Conservation (phyloP, 2,888 invertebrate species). For the Cerceris rybyensis region DNA sequence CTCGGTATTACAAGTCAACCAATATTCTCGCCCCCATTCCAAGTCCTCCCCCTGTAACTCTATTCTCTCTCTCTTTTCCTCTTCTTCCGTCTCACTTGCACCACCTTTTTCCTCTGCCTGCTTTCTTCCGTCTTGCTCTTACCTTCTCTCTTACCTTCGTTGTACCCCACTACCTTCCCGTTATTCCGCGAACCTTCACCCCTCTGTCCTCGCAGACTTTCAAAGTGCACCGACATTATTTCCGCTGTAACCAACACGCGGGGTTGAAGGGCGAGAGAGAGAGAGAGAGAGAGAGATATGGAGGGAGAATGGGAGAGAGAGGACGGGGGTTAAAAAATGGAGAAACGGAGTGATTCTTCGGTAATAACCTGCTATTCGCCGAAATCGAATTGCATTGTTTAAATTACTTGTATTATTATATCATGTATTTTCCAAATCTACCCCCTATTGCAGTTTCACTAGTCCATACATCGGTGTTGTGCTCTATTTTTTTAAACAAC, state of each 20-base stretch:
- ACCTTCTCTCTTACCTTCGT: slow-evolving; percentile 46
- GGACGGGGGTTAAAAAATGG: too few relatives aligned
- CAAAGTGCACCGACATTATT: slow-evolving; percentile 76
- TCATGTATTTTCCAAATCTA: background rate
- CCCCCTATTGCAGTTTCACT: background rate
- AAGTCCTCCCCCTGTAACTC: slow-evolving; percentile 29
- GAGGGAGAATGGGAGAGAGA: slow-evolving; percentile 12
- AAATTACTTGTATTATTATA: background rate
- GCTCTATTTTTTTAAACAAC: too few relatives aligned
- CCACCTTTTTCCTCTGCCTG: slow-evolving; percentile 1
- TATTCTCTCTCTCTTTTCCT: slow-evolving; percentile 20
- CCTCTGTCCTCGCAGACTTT: slow-evolving; percentile 52
- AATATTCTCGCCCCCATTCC: slow-evolving; percentile 78
- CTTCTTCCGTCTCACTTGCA: slow-evolving; percentile 6
- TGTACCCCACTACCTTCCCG: slow-evolving; percentile 27
- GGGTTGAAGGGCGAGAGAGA: slow-evolving; percentile 10
- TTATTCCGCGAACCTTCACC: slow-evolving; percentile 39
- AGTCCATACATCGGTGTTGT: background rate
- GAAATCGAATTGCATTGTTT: slow-evolving; percentile 28
- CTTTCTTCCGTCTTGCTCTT: slow-evolving; percentile 11
- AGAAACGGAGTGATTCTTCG: slow-evolving; percentile 33
- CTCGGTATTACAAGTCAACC: slow-evolving; percentile 80
- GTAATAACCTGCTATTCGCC: slow-evolving; percentile 28
- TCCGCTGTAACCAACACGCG: slow-evolving; percentile 71
- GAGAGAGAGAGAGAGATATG: too few relatives aligned